phyloP scores from a whole-genome alignment of 2,888 invertebrate genomes.

The Scaptomyza parva region DNA sequence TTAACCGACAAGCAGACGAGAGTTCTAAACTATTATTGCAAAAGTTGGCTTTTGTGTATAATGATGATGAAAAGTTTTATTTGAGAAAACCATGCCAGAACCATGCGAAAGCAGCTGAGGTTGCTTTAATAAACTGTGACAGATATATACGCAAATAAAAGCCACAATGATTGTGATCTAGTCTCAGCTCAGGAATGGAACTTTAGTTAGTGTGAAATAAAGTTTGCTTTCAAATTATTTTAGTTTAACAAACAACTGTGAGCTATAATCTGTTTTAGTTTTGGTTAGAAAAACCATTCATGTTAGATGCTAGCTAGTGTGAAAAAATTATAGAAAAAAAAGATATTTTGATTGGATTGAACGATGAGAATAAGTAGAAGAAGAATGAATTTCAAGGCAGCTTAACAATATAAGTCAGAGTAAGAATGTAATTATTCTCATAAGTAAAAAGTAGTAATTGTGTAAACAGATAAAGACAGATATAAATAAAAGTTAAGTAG shows the following conservation, averaged over 20 bases:
- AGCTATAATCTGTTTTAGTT: too few relatives aligned
- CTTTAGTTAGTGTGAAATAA: not conserved
- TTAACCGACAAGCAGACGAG: not conserved
- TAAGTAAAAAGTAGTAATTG: too few relatives aligned
- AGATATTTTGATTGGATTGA: too few relatives aligned
- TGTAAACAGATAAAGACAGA: not conserved
- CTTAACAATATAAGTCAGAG: too few relatives aligned
- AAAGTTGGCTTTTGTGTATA: constrained; percentile 12
- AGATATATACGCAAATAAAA: not conserved
- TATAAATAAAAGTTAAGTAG: not conserved
- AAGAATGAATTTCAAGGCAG: too few relatives aligned
- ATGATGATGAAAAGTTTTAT: not conserved
- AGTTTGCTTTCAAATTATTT: not conserved
- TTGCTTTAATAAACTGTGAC: not conserved
- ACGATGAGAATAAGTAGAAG: too few relatives aligned
- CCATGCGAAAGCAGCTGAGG: too few relatives aligned
- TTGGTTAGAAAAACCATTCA: too few relatives aligned
- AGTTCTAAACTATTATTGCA: constrained; percentile 13
- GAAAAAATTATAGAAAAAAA: too few relatives aligned
- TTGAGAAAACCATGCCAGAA: not conserved
- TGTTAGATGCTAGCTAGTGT: too few relatives aligned
- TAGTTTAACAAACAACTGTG: too few relatives aligned
- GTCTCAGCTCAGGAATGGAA: not conserved
- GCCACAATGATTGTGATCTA: not conserved
- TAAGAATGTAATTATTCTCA: too few relatives aligned